Percentiles rank a stretch among this genome's conserved stretches.
Conservation (phyloP, 2,113 vertebrate genomes). For the Syngnathus scovelli region DNA sequence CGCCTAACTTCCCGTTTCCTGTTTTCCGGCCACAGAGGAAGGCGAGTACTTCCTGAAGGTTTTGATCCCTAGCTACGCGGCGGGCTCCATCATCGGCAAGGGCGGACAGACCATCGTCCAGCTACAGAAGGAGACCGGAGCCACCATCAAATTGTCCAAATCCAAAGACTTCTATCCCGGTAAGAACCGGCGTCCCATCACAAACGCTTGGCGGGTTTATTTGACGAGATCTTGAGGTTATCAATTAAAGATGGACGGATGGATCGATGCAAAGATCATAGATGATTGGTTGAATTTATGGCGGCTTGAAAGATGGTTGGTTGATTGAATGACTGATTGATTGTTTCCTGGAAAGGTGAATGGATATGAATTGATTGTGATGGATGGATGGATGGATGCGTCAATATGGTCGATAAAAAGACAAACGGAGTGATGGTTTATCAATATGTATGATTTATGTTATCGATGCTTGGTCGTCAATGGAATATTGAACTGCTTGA, state of each 20-base stretch:
- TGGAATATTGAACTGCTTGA: too few relatives aligned
- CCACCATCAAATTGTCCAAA: conserved; percentile 94
- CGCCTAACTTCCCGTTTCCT: conserved; percentile 54
- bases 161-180: conserved; percentile 96
- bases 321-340: too few relatives aligned
- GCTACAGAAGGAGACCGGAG: conserved; percentile 89
- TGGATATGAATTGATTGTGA: too few relatives aligned
- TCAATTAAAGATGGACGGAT: neutral
- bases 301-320: too few relatives aligned
- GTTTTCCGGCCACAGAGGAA: conserved; percentile 77
- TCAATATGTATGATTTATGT: too few relatives aligned
- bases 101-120: conserved; percentile 93
- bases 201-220: neutral
- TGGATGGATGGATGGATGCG: too few relatives aligned
- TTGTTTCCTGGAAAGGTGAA: too few relatives aligned
- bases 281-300: neutral
- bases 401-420: too few relatives aligned
- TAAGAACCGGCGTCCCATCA: conserved; percentile 55
- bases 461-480: too few relatives aligned
- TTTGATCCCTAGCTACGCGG: conserved; percentile 91
- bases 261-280: neutral
- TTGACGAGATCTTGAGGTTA: neutral
- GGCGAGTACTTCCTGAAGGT: conserved; percentile 94
- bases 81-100: conserved; percentile 91
- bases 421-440: too few relatives aligned